phyloP scores from a whole-genome alignment of 2,797 vertebrate species.

The Cirrhinus mrigala region DNA sequence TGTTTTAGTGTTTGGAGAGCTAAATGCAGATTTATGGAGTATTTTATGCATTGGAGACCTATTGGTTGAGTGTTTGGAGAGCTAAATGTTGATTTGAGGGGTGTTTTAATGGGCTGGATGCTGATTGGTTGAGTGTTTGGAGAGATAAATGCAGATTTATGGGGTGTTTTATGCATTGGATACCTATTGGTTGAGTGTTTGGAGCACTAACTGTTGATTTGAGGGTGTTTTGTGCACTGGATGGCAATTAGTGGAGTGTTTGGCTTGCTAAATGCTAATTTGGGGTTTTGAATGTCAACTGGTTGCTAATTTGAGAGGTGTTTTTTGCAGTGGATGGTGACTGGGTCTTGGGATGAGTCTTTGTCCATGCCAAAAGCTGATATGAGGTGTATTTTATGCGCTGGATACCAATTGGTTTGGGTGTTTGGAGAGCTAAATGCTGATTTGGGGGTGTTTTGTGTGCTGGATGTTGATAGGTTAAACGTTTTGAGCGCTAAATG shows the following conservation, averaged over 20 bases:
- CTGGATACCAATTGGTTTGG: neutral
- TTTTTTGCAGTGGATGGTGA: accelerated
- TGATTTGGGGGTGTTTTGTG: neutral
- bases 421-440: neutral
- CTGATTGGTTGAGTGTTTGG: neutral
- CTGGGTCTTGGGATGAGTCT: neutral
- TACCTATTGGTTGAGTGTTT: neutral
- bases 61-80: neutral
- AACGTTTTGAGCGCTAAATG: neutral
- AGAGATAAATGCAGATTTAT: neutral
- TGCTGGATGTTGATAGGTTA: accelerated
- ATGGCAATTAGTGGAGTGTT: neutral
- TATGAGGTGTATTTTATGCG: neutral
- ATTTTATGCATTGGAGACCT: neutral
- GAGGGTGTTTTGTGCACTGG: accelerated
- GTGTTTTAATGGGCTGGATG: neutral
- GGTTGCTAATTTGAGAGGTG: neutral
- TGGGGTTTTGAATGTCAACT: neutral
- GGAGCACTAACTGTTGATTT: neutral
- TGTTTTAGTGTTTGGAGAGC: neutral
- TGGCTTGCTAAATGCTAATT: neutral
- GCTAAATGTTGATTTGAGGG: neutral
- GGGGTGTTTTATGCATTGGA: neutral
- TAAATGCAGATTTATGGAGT: neutral
- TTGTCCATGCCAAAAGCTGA: neutral